These are phyloP conservation scores for Lepus europaeus DNA, from an alignment of 2,113 vertebrate genomes.

Conservation along the genomic window DNA sequence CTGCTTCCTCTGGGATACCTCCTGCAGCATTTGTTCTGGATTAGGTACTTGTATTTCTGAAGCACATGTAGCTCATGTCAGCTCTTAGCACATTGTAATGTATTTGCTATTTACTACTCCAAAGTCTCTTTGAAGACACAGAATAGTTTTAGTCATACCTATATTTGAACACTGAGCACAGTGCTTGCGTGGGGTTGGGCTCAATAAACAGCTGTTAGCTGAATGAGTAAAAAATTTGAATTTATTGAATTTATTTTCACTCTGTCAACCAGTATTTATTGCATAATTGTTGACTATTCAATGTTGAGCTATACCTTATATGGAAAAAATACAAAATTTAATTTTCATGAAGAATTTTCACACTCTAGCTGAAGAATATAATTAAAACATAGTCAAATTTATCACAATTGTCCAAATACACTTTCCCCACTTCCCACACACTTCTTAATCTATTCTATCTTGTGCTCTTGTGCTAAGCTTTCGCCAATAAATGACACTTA, in stretches of 20 bases:
- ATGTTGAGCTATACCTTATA: neutral
- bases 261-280: neutral
- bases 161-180: conserved; percentile 33
- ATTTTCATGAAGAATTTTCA: conserved; percentile 28
- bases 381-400: conserved; percentile 29
- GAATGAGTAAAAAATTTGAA: neutral
- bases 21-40: neutral
- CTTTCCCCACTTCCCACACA: neutral
- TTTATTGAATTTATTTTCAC: conserved; percentile 14
- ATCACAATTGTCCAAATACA: conserved; percentile 6
- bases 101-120: neutral
- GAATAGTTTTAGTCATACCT: neutral
- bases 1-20: neutral
- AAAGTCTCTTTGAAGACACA: neutral
- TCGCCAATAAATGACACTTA: conserved; percentile 15
- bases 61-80: neutral
- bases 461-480: neutral
- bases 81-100: neutral
- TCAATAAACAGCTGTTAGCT: conserved; percentile 21
- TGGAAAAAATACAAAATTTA: conserved; percentile 23
- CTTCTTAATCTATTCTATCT: conserved; percentile 5
- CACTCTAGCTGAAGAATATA: neutral
- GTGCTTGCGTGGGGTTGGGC: neutral
- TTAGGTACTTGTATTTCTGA: neutral
- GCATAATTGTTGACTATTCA: neutral